Percentiles rank a stretch among this genome's conserved stretches.
These are phyloP conservation scores for Neotragus pygmaeus DNA, from an alignment of 2,113 vertebrate species.

Conservation along the genomic window DNA sequence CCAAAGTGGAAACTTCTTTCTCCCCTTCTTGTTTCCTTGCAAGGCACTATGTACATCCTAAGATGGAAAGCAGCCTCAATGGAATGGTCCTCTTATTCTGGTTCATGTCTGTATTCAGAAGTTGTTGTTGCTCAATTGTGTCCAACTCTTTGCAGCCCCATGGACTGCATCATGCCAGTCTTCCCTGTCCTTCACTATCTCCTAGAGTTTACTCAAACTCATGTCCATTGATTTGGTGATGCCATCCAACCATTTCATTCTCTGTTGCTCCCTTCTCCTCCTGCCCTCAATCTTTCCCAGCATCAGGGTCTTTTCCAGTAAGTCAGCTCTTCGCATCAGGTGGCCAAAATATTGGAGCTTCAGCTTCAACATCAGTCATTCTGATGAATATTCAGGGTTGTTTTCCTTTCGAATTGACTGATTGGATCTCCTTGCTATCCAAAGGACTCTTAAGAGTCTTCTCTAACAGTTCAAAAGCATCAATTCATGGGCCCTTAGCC, in stretches of 20 bases:
- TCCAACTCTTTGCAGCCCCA: background rate
- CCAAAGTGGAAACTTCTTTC: background rate
- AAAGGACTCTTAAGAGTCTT: background rate
- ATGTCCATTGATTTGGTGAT: background rate
- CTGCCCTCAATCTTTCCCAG: background rate
- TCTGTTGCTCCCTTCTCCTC: accelerated
- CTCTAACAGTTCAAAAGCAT: background rate
- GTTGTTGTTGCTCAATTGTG: background rate
- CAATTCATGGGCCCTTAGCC: background rate
- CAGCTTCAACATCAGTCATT: background rate
- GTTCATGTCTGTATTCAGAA: background rate
- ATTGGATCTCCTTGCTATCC: background rate
- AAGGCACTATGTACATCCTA: background rate
- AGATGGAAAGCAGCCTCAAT: background rate
- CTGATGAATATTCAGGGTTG: background rate
- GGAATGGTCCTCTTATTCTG: background rate
- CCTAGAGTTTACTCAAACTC: background rate
- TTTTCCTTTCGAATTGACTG: background rate
- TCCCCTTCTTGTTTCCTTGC: background rate
- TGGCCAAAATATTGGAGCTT: background rate
- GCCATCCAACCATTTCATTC: background rate
- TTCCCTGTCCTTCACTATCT: background rate
- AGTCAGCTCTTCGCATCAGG: background rate
- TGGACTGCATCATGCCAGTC: background rate
- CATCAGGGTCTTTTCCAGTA: background rate